These are phyloP conservation scores for Mustela nigripes DNA, from an alignment of 2,113 vertebrate genomes.

Conservation along the genomic window DNA sequence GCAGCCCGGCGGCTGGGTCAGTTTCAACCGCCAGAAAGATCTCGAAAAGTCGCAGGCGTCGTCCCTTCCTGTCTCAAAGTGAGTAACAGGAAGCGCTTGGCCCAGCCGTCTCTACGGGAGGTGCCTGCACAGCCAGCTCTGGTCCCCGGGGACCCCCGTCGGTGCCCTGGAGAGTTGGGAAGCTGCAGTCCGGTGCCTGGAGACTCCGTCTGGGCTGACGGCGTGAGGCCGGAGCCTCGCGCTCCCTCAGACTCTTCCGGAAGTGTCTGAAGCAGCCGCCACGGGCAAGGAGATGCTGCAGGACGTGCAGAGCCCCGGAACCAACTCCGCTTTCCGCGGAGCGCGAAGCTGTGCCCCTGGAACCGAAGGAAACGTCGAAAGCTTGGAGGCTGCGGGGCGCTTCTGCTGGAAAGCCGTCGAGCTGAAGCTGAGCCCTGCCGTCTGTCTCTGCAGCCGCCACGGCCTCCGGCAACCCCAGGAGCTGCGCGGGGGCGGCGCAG, in stretches of 20 bases:
- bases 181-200: conserved; percentile 97
- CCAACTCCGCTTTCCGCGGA: conserved; percentile 88
- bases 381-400: conserved; percentile 93
- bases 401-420: conserved; percentile 96
- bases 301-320: conserved; percentile 76
- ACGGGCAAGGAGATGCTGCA: conserved; percentile 76
- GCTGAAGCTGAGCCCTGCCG: conserved; percentile 94
- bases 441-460: conserved; percentile 98
- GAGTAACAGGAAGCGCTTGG: conserved; percentile 95
- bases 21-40: not conserved
- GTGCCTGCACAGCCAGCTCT: conserved; percentile 94
- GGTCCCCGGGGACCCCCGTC: conserved; percentile 90
- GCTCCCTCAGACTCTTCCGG: conserved; percentile 91
- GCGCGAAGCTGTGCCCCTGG: conserved; percentile 92
- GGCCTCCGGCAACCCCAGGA: conserved; percentile 96
- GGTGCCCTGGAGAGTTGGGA: conserved; percentile 97
- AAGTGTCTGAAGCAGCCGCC: conserved; percentile 91
- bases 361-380: conserved; percentile 95
- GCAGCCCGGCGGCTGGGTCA: not conserved
- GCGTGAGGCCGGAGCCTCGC: conserved; percentile 92
- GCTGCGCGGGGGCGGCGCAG: conserved; percentile 94
- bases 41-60: not conserved
- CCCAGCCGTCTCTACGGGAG: conserved; percentile 94
- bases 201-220: conserved; percentile 95
- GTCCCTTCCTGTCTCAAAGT: conserved; percentile 66